phyloP scores from a whole-genome alignment of 1,140 invertebrate species.

The Brachionus manjavacas region DNA sequence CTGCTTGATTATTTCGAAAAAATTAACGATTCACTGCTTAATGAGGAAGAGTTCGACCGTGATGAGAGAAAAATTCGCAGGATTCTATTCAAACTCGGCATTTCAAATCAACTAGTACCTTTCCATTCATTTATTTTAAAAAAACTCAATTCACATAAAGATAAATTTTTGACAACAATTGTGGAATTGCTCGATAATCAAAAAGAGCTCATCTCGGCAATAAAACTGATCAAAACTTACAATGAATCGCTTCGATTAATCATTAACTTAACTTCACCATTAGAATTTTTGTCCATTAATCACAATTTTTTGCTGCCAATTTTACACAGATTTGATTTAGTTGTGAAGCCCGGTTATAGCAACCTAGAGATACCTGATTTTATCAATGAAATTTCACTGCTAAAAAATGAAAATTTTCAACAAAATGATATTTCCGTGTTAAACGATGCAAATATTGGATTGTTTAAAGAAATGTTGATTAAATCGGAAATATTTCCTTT shows the following conservation, averaged over 20 bases:
- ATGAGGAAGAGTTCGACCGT: background rate
- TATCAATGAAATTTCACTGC: background rate
- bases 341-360: background rate
- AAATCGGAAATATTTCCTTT: background rate
- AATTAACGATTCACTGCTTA: background rate
- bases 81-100: background rate
- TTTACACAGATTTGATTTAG: background rate
- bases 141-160: background rate
- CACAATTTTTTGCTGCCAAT: background rate
- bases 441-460: background rate
- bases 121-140: background rate
- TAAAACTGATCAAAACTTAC: constrained; percentile 7
- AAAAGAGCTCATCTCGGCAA: background rate
- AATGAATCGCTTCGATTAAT: constrained; percentile 14
- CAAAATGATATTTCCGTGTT: background rate
- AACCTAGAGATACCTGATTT: background rate
- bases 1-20: background rate
- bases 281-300: background rate
- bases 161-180: background rate
- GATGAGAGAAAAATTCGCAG: background rate
- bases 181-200: background rate
- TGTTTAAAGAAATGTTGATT: constrained; percentile 27
- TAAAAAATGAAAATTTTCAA: background rate
- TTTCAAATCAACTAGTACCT: background rate
- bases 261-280: constrained; percentile 7